Percentiles rank a stretch among this genome's conserved stretches.
Evolutionary conservation across 2,797 vertebrate species (phyloP).

Genomic region (Buphagus erythrorhynchus): DNA sequence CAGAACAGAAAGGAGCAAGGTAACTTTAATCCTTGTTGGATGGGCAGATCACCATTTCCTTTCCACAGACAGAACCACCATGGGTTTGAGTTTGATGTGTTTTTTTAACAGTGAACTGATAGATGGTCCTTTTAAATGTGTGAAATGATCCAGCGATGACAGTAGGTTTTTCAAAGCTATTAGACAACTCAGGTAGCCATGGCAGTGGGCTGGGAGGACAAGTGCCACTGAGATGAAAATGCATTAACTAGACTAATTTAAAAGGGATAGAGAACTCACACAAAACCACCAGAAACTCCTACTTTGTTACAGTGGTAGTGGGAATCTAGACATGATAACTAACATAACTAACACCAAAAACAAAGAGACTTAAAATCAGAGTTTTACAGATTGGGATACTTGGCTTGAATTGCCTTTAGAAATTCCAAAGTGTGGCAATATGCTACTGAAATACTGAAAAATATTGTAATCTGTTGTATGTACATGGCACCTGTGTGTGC

Average conservation of each 20-base stretch:
- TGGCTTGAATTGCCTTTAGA: background rate
- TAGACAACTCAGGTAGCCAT: background rate
- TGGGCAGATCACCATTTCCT: background rate
- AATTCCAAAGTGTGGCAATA: background rate
- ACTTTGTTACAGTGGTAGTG: background rate
- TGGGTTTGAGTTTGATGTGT: background rate
- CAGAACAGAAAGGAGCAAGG: background rate
- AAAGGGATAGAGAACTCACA: background rate
- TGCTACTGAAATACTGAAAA: background rate
- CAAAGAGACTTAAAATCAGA: background rate
- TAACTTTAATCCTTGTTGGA: background rate
- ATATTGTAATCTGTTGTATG: background rate
- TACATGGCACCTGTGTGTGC: background rate
- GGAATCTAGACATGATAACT: background rate
- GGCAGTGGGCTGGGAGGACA: background rate
- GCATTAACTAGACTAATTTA: background rate
- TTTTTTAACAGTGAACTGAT: background rate
- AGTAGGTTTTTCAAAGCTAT: slow-evolving; percentile 31
- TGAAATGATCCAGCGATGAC: background rate
- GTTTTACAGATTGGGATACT: background rate
- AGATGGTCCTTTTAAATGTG: background rate
- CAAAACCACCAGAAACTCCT: background rate
- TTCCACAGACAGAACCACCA: background rate
- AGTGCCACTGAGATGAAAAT: slow-evolving; percentile 19
- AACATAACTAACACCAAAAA: background rate